Conservation (phyloP, 2,113 vertebrate species). For the Halcyon malimbica region DNA sequence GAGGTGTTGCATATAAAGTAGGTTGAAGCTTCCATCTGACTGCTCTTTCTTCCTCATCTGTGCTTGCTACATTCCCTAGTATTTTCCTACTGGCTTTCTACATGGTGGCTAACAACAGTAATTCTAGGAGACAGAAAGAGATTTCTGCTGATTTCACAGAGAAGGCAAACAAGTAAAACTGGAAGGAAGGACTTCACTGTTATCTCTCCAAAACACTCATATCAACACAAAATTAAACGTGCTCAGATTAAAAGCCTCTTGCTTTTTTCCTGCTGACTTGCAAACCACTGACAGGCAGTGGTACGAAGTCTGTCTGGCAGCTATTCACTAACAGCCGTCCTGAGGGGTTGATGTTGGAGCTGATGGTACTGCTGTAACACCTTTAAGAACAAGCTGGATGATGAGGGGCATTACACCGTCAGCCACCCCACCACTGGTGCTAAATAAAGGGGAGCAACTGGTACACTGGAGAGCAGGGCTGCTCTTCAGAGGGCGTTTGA, state of each 20-base stretch:
- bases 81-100: not conserved
- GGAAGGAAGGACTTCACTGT: not conserved
- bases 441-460: not conserved
- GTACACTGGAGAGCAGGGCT: not conserved
- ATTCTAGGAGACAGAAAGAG: not conserved
- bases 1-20: not conserved
- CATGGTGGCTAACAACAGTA: not conserved
- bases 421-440: not conserved
- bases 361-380: not conserved
- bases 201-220: not conserved
- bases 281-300: not conserved
- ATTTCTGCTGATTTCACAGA: not conserved
- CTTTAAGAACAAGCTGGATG: not conserved
- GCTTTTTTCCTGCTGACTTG: not conserved
- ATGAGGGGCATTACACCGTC: not conserved
- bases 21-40: not conserved
- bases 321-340: not conserved
- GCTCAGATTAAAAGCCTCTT: not conserved
- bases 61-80: not conserved
- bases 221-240: not conserved
- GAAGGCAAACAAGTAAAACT: not conserved
- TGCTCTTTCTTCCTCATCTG: not conserved
- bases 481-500: not conserved
- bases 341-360: not conserved
- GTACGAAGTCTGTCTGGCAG: not conserved